Percentiles rank a stretch among this genome's conserved stretches.
Evolutionary conservation across 2,888 invertebrate species (phyloP).

Genomic region (Leptothorax acervorum): DNA sequence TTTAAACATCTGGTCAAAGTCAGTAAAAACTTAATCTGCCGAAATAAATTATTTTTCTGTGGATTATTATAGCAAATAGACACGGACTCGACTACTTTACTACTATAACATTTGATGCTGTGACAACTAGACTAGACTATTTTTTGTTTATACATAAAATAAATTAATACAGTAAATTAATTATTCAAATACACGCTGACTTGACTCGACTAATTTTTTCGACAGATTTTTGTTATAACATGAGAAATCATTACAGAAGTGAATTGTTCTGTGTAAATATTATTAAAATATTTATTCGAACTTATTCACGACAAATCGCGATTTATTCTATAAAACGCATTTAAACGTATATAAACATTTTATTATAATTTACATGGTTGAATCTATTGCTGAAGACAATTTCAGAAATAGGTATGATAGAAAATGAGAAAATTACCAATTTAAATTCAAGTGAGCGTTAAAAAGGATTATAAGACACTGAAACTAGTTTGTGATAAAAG

Average conservation of each 20-base stretch:
- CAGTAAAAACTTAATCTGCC: neutral
- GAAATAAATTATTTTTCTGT: neutral
- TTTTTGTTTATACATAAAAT: neutral
- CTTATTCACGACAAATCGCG: neutral
- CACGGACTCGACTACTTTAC: constrained; percentile 1
- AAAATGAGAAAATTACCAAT: neutral
- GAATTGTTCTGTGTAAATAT: constrained; percentile 9
- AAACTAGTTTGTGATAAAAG: constrained; percentile 24
- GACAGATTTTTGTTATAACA: neutral
- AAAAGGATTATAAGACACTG: neutral
- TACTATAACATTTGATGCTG: constrained; percentile 12
- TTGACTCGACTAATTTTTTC: constrained; percentile 8
- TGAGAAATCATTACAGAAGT: neutral
- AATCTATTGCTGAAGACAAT: neutral
- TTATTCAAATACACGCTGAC: neutral
- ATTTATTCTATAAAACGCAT: neutral
- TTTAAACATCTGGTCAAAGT: neutral
- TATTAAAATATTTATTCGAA: neutral
- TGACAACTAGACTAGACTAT: constrained; percentile 13
- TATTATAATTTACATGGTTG: neutral
- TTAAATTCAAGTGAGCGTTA: constrained; percentile 7
- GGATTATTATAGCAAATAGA: neutral
- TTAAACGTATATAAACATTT: constrained; percentile 6
- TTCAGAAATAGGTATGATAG: neutral
- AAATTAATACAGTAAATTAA: neutral